phyloP scores from a whole-genome alignment of 2,888 invertebrate species.

The Chrysomela aeneicollis region DNA sequence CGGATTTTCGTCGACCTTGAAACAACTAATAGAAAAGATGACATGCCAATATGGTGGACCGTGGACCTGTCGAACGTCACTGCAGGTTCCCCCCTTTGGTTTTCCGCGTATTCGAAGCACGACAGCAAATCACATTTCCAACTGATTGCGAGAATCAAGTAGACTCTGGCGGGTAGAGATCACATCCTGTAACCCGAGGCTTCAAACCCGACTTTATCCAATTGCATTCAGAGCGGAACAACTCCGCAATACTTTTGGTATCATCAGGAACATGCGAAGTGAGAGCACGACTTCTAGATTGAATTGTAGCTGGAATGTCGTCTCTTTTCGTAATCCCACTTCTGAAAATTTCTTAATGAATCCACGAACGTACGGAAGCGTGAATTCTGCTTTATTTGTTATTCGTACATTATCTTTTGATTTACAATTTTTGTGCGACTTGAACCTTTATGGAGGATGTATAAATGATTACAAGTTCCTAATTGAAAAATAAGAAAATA shows the following conservation, averaged over 20 bases:
- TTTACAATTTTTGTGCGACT: too few species aligned
- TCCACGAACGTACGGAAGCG: neutral
- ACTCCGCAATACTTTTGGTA: slow-evolving; percentile 42
- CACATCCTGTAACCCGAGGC: slow-evolving; percentile 39
- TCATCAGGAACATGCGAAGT: slow-evolving; percentile 31
- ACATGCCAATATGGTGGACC: too few species aligned
- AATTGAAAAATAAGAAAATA: too few species aligned
- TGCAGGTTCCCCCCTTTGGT: slow-evolving; percentile 12
- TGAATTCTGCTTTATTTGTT: too few species aligned
- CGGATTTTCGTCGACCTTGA: too few species aligned
- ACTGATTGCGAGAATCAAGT: slow-evolving; percentile 56
- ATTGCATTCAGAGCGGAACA: slow-evolving; percentile 43
- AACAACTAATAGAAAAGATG: too few species aligned
- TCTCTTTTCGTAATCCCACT: neutral
- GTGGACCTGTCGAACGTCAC: slow-evolving; percentile 23
- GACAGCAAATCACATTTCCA: slow-evolving; percentile 54
- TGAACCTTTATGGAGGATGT: too few species aligned
- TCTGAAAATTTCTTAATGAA: neutral
- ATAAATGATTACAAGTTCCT: too few species aligned
- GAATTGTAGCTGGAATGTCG: slow-evolving; percentile 16
- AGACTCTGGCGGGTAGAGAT: slow-evolving; percentile 42
- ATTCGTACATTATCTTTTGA: too few species aligned
- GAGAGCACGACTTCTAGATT: slow-evolving; percentile 27
- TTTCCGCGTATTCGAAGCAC: slow-evolving; percentile 51
- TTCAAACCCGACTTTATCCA: slow-evolving; percentile 41